Percentiles rank a stretch among this genome's conserved stretches.
phyloP scores from a whole-genome alignment of 2,888 invertebrate genomes.

The Chelonus formosanus region DNA sequence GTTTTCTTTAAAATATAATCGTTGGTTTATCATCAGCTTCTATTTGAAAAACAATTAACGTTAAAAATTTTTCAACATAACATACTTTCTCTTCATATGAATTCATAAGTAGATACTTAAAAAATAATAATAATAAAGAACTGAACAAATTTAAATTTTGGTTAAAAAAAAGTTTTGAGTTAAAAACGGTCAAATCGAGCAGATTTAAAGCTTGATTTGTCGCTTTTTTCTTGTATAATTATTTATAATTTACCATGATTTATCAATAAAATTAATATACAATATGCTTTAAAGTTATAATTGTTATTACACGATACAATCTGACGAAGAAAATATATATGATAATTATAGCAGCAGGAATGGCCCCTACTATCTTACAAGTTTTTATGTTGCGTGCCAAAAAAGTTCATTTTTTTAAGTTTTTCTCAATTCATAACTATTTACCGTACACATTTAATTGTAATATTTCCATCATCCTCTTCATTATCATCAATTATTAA shows the following conservation, averaged over 20 bases:
- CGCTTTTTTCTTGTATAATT: slow-evolving; percentile 54
- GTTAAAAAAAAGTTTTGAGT: slow-evolving; percentile 10
- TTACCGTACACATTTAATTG: slow-evolving; percentile 42
- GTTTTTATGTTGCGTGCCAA: slow-evolving; percentile 59
- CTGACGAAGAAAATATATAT: slow-evolving; percentile 59
- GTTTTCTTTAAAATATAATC: no score
- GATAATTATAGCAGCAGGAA: slow-evolving; percentile 62
- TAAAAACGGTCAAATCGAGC: slow-evolving; percentile 8
- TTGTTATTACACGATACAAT: slow-evolving; percentile 59
- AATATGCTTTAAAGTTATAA: slow-evolving; percentile 60
- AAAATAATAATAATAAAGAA: slow-evolving; percentile 13
- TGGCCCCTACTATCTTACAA: slow-evolving; percentile 64
- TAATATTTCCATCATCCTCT: slow-evolving; percentile 40
- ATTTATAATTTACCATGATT: slow-evolving; percentile 61
- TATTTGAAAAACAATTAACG: background rate
- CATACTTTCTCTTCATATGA: no score
- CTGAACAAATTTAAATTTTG: background rate
- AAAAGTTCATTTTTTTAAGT: slow-evolving; percentile 46
- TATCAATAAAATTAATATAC: slow-evolving; percentile 64
- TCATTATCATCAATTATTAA: slow-evolving; percentile 51
- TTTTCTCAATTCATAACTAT: slow-evolving; percentile 33
- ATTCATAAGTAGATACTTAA: no score
- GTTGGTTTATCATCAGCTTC: no score
- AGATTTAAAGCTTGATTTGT: slow-evolving; percentile 25
- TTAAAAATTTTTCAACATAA: background rate